Evolutionary conservation across 2,888 invertebrate species (phyloP), one percentile per base, ranked within the genome.

Genomic region (Zhuqinia jingwanae): DNA sequence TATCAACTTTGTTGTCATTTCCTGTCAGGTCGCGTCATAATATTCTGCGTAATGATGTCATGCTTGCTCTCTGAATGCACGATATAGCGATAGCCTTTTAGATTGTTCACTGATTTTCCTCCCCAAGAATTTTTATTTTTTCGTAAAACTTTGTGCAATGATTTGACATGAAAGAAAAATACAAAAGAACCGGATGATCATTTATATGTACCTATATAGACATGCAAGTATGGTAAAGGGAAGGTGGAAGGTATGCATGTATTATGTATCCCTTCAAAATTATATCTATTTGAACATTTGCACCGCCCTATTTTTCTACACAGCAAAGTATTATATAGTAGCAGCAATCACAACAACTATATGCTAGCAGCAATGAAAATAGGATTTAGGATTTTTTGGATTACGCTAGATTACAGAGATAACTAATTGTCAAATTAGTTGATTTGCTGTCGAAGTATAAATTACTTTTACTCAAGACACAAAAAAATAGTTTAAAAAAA

Each of bases 1-100:
- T 82, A 82, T 70, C 73, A 82, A 75, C 60, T 75, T 75, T 82
- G 75, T 75, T 82, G 63, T 82, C 82, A 82, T 82, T 82, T 82
- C 82, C 82, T 82, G 82, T 82, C 82, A 82, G 30, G 17, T 63
- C 30, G 75, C 75, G 82, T 82, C 82, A 82, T 81, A 82, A 82
- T 81, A 75, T 75, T 50, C 60, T 50, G 1, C 36, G 63, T 82
- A 82, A 82, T 82, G 75, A 82, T 82, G 60, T 63, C 75, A 58
- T 75, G 63, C n/a, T 60, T 53, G 20, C 20, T 76, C 45, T 27
- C 6, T 11, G 50, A 75, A 45, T 70, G 27, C 15, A 6, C 27
- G 47, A 30, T 68, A 17, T n/a, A 36, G 8, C 36, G 36, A 36
- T n/a, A 15, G n/a, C n/a, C n/a, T n/a, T n/a, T n/a, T n/a, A n/a